Conservation (phyloP, 2,113 vertebrate genomes). For the Bubo bubo region DNA sequence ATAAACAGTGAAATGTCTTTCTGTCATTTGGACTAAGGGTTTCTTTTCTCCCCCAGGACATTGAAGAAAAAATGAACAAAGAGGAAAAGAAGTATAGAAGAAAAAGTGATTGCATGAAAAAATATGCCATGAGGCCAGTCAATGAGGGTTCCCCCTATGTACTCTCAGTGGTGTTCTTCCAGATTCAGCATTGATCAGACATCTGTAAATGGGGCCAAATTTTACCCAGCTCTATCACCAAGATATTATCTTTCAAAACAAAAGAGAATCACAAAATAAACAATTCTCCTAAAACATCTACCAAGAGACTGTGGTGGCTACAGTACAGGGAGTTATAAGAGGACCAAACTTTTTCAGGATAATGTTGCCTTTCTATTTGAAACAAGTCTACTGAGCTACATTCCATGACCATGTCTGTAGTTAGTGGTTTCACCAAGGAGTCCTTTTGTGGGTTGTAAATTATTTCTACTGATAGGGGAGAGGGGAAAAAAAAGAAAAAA, state of each 20-base stretch:
- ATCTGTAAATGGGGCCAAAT: conserved; percentile 63
- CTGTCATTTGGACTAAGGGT: conserved; percentile 66
- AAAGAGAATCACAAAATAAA: conserved; percentile 5
- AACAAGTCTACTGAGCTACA: conserved; percentile 80
- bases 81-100: conserved; percentile 36
- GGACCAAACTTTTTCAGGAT: conserved; percentile 86
- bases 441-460: conserved; percentile 79
- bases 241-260: conserved; percentile 36
- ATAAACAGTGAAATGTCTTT: conserved; percentile 79
- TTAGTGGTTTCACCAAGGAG: conserved; percentile 76
- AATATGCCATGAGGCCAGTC: neutral
- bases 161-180: conserved; percentile 54
- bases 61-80: conserved; percentile 37
- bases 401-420: conserved; percentile 80
- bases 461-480: conserved; percentile 82
- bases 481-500: neutral
- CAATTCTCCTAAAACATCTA: conserved; percentile 36
- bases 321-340: conserved; percentile 72
- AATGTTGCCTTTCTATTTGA: conserved; percentile 82
- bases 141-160: conserved; percentile 16
- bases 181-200: conserved; percentile 59
- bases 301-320: conserved; percentile 70
- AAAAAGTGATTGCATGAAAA: conserved; percentile 49
- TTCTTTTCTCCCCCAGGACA: conserved; percentile 47
- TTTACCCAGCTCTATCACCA: conserved; percentile 53